Conservation (phyloP, 2,113 vertebrate genomes). For the Xenopus laevis region DNA sequence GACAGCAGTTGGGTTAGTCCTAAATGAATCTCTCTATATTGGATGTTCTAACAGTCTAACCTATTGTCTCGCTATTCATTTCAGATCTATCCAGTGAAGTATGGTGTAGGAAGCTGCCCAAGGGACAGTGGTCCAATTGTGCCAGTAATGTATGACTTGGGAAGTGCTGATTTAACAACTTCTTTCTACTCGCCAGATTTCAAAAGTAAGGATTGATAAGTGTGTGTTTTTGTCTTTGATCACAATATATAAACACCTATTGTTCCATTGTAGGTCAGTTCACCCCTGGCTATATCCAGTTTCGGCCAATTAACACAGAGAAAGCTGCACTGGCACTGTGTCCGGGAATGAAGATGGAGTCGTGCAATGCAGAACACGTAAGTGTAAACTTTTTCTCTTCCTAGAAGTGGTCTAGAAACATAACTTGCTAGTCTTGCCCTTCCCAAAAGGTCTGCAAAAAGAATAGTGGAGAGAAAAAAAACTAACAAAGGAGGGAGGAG, state of each 20-base stretch:
- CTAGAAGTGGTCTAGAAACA: no score
- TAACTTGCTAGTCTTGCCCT: no score
- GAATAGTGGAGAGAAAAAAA: no score
- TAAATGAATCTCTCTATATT: no score
- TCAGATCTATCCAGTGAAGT: conserved; percentile 21
- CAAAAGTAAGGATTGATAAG: background rate
- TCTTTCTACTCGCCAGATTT: conserved; percentile 19
- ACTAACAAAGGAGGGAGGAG: no score
- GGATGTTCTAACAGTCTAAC: no score
- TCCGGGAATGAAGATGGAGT: background rate
- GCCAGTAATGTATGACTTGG: conserved; percentile 46
- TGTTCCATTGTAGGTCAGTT: background rate
- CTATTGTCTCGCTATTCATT: no score
- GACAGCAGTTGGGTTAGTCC: no score
- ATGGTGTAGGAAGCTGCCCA: conserved; percentile 12
- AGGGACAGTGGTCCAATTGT: conserved; percentile 40
- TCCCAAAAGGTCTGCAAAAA: no score
- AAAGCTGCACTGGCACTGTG: conserved; percentile 1
- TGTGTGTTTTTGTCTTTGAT: no score
- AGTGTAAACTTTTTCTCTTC: background rate
- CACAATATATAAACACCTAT: no score
- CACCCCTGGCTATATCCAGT: conserved; percentile 1
- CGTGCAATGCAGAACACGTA: conserved; percentile 17
- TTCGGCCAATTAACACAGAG: conserved; percentile 7
- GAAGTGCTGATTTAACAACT: background rate